A percentile compares a stretch with the other conserved stretches of the same genome.
phyloP scores from a whole-genome alignment of 1,140 invertebrate species.

The Drosophila saltans region DNA sequence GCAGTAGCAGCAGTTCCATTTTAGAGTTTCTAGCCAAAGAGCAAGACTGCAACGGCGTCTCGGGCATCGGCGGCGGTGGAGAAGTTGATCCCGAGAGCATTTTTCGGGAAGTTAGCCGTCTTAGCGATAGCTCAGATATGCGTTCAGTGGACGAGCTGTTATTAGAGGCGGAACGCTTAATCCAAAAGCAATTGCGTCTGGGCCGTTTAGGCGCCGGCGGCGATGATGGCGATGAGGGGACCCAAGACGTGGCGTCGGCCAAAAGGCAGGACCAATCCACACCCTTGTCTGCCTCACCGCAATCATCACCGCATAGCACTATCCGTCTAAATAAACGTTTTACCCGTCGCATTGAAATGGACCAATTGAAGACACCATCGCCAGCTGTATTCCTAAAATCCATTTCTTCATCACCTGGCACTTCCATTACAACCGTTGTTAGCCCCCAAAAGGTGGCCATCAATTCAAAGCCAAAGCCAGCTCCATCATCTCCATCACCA shows the following conservation, averaged over 20 bases:
- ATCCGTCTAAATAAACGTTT: constrained; percentile 73
- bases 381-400: constrained; percentile 10
- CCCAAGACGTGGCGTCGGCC: background rate
- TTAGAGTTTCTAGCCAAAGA: constrained; percentile 79
- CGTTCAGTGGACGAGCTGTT: constrained; percentile 81
- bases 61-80: background rate
- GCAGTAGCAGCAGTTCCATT: constrained; percentile 71
- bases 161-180: constrained; percentile 74
- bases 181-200: constrained; percentile 68
- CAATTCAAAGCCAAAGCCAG: background rate
- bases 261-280: background rate
- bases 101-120: constrained; percentile 79
- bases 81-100: constrained; percentile 76
- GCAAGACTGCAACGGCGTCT: constrained; percentile 64
- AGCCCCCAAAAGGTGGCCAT: background rate
- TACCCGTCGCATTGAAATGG: constrained; percentile 66
- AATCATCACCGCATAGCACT: constrained; percentile 66
- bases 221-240: background rate
- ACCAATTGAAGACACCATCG: constrained; percentile 32
- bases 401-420: background rate
- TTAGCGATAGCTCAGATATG: constrained; percentile 69
- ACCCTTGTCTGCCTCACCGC: constrained; percentile 45
- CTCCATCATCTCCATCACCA: background rate
- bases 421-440: constrained; percentile 10
- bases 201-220: constrained; percentile 25